phyloP scores from a whole-genome alignment of 1,140 invertebrate species.

The Papilio xuthus region DNA sequence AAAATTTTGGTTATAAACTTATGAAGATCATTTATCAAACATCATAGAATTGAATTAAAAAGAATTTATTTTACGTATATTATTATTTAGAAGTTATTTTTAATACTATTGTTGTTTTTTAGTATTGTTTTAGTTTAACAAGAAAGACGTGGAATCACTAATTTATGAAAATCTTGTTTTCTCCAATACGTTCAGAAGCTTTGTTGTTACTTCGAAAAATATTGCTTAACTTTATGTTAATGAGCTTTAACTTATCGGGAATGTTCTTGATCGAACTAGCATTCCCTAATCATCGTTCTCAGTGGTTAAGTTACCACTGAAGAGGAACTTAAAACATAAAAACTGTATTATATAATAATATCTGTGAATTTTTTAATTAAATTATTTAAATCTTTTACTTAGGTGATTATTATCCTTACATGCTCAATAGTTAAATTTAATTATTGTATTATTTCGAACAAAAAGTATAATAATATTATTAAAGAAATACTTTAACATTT shows the following conservation, averaged over 20 bases:
- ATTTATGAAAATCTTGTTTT: not conserved
- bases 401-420: too few species aligned
- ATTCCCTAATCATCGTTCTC: not conserved
- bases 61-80: not conserved
- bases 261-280: not conserved
- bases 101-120: not conserved
- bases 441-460: too few species aligned
- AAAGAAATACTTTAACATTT: too few species aligned
- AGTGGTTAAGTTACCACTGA: not conserved
- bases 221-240: not conserved
- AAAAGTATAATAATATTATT: too few species aligned
- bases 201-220: not conserved
- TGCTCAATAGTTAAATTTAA: too few species aligned
- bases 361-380: too few species aligned
- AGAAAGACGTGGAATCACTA: not conserved
- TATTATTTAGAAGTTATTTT: too few species aligned
- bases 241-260: not conserved
- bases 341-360: too few species aligned
- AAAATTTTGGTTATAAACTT: not conserved
- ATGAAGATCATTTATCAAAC: not conserved
- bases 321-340: not conserved
- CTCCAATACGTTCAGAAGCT: not conserved
- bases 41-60: not conserved
- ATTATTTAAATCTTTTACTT: too few species aligned
- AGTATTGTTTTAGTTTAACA: not conserved